Base-by-base conservation (phyloP, 2,113 vertebrate genomes). In the Prietella phreatophila region DNA sequence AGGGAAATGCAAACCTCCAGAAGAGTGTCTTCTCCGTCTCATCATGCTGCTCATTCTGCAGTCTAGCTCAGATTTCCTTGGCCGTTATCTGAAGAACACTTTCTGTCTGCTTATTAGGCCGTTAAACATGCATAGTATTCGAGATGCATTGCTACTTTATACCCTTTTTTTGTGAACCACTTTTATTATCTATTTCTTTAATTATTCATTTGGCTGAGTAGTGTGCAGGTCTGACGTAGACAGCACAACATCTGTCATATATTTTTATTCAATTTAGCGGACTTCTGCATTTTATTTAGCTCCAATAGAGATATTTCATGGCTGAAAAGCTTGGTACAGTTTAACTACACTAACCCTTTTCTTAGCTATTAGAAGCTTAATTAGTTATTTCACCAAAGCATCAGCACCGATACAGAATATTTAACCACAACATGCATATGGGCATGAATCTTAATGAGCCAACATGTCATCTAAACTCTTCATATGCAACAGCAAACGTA, bases 1-100 rank as follows among this genome's bases (percentile, higher is more conserved):
- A 17, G 58, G 83, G 86, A 87, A 83, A 61, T n/a, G 9, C 83
- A 85, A 82, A 85, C n/a, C 89, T 63, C 89, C 76, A 71, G 86
- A 85, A 83, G 25, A 65, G 17, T n/a, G 75, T 53, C 67, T 55
- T 75, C 76, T 78, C 22, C 11, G n/a, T 78, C 65, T 73, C 39
- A 33, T 69, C 30, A 76, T 33, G 25, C 82, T 85, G 88, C 78
- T 55, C 63, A 58, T 84, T 81, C 76, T 82, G 83, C 78, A 79
- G 36, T 73, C 47, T 71, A 61, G 69, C 33, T 6, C 3, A 78
- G 19, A 78, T 76, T 63, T 65, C 22, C n/a, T 56, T 75, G 6
- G 20, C 61, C n/a, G 22, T 27, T 56, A 27, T 67, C 19, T 81
- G 30, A 53, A 86, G 55, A 84, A 20, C 20, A 4, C 55, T 73